Conservation (phyloP, 2,797 vertebrate genomes). For the Pangasius larnaudii region DNA sequence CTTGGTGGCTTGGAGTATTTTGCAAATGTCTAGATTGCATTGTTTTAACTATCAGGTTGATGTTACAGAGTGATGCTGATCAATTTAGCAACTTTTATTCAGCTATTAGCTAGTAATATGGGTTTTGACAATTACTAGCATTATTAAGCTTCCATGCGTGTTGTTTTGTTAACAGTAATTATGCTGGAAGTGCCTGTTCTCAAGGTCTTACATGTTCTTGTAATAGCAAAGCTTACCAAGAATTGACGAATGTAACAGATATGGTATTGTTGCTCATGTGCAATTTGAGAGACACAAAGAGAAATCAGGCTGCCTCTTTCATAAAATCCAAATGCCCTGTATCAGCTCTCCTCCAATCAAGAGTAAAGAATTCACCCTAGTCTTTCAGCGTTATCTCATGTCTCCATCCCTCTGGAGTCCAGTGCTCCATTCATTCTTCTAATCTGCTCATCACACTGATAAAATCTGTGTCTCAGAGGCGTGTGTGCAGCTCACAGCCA, state of each 20-base stretch:
- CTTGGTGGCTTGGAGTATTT: neutral
- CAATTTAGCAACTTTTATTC: neutral
- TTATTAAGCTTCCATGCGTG: neutral
- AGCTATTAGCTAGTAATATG: neutral
- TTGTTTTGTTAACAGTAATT: neutral
- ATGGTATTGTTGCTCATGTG: neutral
- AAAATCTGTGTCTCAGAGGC: conserved; percentile 21
- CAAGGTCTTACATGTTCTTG: neutral
- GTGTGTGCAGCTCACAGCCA: neutral
- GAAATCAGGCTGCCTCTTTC: neutral
- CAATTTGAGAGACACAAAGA: neutral
- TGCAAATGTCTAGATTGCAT: neutral
- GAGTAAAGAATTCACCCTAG: conserved; percentile 13
- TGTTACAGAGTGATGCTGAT: neutral
- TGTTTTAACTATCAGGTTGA: neutral
- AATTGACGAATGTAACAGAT: neutral
- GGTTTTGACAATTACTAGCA: neutral
- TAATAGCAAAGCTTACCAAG: neutral
- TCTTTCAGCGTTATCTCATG: conserved; percentile 45
- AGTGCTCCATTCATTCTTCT: conserved; percentile 34
- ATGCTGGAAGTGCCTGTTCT: neutral
- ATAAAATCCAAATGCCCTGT: neutral
- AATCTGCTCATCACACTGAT: conserved; percentile 27
- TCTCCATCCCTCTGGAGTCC: conserved; percentile 27
- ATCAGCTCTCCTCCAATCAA: neutral